Evolutionary conservation across 2,113 vertebrate genomes (phyloP).

Genomic region (Platysteira castanea): DNA sequence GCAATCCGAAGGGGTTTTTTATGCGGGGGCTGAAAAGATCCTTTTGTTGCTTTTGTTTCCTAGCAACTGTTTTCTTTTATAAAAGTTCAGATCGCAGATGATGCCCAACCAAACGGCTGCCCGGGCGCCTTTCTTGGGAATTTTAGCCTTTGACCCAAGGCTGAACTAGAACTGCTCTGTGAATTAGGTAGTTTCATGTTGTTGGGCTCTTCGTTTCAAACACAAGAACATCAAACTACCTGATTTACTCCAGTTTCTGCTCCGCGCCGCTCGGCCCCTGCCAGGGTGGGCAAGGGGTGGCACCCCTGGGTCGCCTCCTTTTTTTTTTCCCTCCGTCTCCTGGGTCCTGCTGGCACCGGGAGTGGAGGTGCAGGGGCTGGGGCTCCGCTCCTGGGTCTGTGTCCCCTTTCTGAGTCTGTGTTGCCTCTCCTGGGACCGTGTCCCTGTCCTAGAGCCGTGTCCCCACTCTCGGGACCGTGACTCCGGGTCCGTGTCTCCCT

Average conservation of each 20-base stretch:
- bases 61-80: slow-evolving; percentile 53
- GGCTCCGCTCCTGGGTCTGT: background rate
- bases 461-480: background rate
- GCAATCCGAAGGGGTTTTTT: slow-evolving; percentile 39
- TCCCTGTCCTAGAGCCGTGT: background rate
- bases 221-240: slow-evolving; percentile 85
- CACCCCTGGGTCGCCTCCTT: background rate
- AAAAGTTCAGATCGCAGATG: background rate
- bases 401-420: too few relatives aligned
- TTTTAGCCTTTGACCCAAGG: slow-evolving; percentile 59
- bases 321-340: background rate
- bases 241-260: slow-evolving; percentile 77
- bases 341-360: background rate
- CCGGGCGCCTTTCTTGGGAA: background rate
- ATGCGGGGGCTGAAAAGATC: slow-evolving; percentile 15
- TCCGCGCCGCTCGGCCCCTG: slow-evolving; percentile 8
- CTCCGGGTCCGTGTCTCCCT: background rate
- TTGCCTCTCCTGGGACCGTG: background rate
- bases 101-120: slow-evolving; percentile 42
- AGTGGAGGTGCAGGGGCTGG: background rate
- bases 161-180: slow-evolving; percentile 74
- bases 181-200: slow-evolving; percentile 90
- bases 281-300: background rate
- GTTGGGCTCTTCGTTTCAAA: slow-evolving; percentile 80
- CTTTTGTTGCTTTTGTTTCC: slow-evolving; percentile 44